Evolutionary conservation across 2,113 vertebrate genomes (phyloP), one percentile per base, ranked within the genome.

Genomic region (Caloenas nicobarica): DNA sequence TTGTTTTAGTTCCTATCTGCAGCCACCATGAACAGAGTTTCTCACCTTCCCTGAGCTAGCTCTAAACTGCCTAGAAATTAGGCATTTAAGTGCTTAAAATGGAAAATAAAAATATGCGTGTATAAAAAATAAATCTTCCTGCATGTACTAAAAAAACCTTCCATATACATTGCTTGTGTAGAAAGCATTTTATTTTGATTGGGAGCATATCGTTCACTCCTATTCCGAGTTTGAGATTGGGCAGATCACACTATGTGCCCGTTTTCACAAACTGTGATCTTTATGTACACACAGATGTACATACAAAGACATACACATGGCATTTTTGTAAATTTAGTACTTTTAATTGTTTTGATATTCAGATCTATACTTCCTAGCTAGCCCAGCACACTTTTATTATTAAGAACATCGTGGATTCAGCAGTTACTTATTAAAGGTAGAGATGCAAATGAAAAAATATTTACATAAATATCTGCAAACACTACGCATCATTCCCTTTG

Each of bases 101-200:
- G 1, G 17, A 5, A 29, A 19, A 42, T 31, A 57, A 38, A 76
- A 69, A 64, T 46, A 36, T 48, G 21, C 1, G 38, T 12, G 2
- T 66, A 56, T n/a, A 79, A 53, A 57, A 61, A 33, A 79, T 48
- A 65, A 36, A 15, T 38, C 29, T 66, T 48, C 42, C 26, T 50
- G 5, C 5, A 8, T n/a, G 8, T 57, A 36, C 65, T 15, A 29
- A 74, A 78, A 29, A 81, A 38, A 16, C 7, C 26, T 88, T 34
- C 29, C 2, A 0, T 71, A 74, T 71, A 96, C 16, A 71, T 88
- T 95, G 64, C 76, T 94, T 81, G 46, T 64, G 88, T 50, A 92
- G 80, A 93, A 86, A 91, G 7, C 25, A 69, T 93, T 93, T 95
- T 93, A 66, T 96, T 96, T 93, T 94, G 93, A 96, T 81, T 90